A percentile compares a stretch with the other conserved stretches of the same genome.
phyloP scores from a whole-genome alignment of 2,888 invertebrate species.

The Toxonevra muliebris region DNA sequence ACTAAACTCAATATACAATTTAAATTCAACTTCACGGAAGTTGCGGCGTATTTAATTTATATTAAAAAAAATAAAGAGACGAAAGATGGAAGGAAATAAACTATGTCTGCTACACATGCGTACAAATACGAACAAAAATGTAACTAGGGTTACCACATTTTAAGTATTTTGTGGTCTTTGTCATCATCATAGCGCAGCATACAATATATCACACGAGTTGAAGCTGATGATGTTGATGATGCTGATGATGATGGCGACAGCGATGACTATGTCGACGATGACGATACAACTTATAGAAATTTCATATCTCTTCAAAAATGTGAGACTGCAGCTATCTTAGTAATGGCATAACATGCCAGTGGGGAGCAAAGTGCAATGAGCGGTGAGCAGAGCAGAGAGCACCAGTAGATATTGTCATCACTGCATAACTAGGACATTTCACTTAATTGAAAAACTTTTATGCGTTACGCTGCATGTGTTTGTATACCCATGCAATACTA shows the following conservation, averaged over 20 bases:
- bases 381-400: background rate
- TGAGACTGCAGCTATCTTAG: too few species aligned
- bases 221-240: background rate
- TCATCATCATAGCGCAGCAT: background rate
- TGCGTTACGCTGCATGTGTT: constrained; percentile 27
- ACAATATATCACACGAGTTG: background rate
- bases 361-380: background rate
- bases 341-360: background rate
- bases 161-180: background rate
- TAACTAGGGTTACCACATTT: background rate
- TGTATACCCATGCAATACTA: constrained; percentile 6
- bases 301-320: background rate
- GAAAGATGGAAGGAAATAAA: too few species aligned
- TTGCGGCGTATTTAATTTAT: too few species aligned
- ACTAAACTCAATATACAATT: too few species aligned
- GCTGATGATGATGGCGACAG: background rate
- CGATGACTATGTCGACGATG: background rate
- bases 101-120: too few species aligned
- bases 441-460: constrained; percentile 47
- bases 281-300: background rate
- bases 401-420: constrained; percentile 10
- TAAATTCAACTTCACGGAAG: too few species aligned
- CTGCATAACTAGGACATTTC: constrained; percentile 41
- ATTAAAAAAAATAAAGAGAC: too few species aligned
- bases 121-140: too few species aligned